Conservation (phyloP, 2,888 invertebrate genomes). For the Campoplex capitator region DNA sequence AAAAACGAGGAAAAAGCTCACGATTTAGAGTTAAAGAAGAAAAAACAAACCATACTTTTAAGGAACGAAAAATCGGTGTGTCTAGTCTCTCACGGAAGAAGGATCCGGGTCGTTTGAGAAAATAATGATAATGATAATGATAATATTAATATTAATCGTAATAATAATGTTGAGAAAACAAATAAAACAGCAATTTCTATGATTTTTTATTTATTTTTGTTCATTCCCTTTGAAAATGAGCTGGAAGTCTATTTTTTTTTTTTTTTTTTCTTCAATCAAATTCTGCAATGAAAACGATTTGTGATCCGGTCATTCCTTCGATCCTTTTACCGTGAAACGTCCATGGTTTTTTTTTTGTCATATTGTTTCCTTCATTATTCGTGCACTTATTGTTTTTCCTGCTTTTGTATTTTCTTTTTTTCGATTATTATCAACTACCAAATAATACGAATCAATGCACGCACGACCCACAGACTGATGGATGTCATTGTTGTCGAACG, state of each 20-base stretch:
- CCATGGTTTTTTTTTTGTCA: constrained; percentile 50
- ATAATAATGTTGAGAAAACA: not conserved
- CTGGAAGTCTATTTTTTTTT: constrained; percentile 5
- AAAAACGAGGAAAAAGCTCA: constrained; percentile 30
- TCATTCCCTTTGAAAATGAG: constrained; percentile 15
- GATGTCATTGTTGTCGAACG: constrained; percentile 76
- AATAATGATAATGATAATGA: constrained; percentile 28
- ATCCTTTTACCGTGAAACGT: constrained; percentile 71
- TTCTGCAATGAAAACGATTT: constrained; percentile 6
- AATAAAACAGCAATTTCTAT: constrained; percentile 11
- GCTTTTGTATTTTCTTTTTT: constrained; percentile 18
- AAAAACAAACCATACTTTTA: constrained; percentile 55
- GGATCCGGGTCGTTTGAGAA: constrained; percentile 58
- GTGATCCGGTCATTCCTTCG: constrained; percentile 45
- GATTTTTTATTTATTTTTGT: constrained; percentile 15
- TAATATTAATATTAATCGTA: constrained; percentile 10
- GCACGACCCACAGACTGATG: constrained; percentile 79
- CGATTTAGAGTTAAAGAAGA: constrained; percentile 48
- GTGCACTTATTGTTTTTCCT: constrained; percentile 1
- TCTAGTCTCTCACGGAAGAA: constrained; percentile 79
- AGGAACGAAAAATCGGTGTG: constrained; percentile 77
- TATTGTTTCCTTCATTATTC: constrained; percentile 21
- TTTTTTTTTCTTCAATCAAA: not conserved
- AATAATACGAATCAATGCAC: constrained; percentile 76
- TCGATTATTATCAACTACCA: constrained; percentile 70